Evolutionary conservation across 2,888 invertebrate genomes (phyloP).

Genomic region (Troides aeacus): DNA sequence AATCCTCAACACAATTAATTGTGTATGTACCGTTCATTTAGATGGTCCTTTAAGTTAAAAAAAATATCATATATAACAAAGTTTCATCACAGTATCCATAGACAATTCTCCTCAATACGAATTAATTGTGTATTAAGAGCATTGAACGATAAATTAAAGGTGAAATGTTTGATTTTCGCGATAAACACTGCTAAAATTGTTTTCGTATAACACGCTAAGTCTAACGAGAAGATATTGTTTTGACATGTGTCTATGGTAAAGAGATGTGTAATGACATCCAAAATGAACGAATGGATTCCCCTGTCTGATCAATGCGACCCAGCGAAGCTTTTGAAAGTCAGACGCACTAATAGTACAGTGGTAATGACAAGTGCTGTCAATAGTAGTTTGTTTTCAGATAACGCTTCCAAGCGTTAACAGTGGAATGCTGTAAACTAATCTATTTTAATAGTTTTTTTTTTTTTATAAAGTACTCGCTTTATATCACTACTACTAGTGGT

Average conservation of each 20-base stretch:
- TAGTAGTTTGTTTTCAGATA: neutral
- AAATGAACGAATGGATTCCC: constrained; percentile 8
- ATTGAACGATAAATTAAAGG: neutral
- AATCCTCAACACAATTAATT: neutral
- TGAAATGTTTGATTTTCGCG: neutral
- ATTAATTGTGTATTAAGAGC: neutral
- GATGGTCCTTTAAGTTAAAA: too few relatives aligned
- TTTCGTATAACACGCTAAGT: neutral
- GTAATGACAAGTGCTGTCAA: constrained; percentile 12
- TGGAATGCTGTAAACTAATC: neutral
- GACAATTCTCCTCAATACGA: neutral
- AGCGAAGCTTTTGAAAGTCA: constrained; percentile 15
- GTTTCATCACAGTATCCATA: neutral
- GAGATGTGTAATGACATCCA: constrained; percentile 11
- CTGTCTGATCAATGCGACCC: constrained; percentile 19
- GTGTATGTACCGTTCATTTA: too few relatives aligned
- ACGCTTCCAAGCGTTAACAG: constrained; percentile 2
- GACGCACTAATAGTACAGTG: constrained; percentile 4
- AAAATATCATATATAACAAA: too few relatives aligned
- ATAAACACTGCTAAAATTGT: neutral
- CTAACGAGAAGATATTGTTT: constrained; percentile 7
- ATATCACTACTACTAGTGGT: neutral
- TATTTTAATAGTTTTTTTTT: neutral
- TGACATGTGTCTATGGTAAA: constrained; percentile 7
- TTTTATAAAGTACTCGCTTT: neutral